Base-by-base conservation (phyloP, 2,797 vertebrate species). In the Melanotaenia nigrans region DNA sequence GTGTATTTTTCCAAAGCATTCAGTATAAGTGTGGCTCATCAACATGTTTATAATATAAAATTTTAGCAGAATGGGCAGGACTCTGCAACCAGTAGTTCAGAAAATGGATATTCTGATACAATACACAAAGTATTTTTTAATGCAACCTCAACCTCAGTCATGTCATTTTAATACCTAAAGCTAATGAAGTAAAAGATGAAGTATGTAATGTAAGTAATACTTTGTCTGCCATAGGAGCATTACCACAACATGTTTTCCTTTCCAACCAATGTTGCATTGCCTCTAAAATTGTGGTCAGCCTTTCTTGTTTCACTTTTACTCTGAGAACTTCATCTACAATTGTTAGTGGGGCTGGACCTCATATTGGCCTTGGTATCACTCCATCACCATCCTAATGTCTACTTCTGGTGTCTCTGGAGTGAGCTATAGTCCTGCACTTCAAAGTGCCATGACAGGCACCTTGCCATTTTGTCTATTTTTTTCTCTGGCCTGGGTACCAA, bases 361-460 rank as follows among this genome's bases (percentile, higher is more conserved):
- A 47, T 10, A 58, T 20, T 33, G 11, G 33, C 22, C 54, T 58
- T 9, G 4, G 28, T 16, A 22, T 36, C 20, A 16, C 22, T 6
- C 51, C 28, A 40, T 18, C 11, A 51, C 62, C n/a, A 5, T 22
- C 24, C 38, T 20, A 33, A 35, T 22, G n/a, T 36, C 57, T 35
- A 4, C 33, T 12, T 36, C 11, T 14, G 10, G 33, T 5, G 18
- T 12, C 20, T 71, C 68, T 32, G 36, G 30, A 24, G 35, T 4
- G 30, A 32, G 58, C 10, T 4, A 6, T 32, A 40, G 32, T 60
- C 53, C 28, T 55, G 22, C n/a, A 61, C 67, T 54, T 69, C 30
- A 54, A 69, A 61, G 11, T 20, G 25, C 33, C 13, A 28, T 32
- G n/a, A 28, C 25, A 47, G 28, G 40, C 30, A 25, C 12, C 49